phyloP scores from a whole-genome alignment of 2,888 invertebrate species.

The Pemphredon lugubris region DNA sequence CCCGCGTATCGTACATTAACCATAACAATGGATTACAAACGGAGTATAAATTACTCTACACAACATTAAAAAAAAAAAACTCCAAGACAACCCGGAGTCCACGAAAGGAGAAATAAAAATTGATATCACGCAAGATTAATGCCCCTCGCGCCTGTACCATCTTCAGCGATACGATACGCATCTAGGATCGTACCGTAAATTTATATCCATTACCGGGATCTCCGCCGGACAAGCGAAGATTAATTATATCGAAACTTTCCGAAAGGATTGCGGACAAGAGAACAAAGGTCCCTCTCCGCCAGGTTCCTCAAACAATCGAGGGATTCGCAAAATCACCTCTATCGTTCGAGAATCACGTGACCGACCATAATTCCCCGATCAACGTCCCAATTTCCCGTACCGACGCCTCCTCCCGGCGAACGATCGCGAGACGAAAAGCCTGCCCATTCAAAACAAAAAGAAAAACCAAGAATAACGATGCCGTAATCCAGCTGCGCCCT shows the following conservation, averaged over 20 bases:
- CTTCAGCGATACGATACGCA: slow-evolving; percentile 33
- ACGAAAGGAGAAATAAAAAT: too few species aligned
- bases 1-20: too few species aligned
- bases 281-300: slow-evolving; percentile 26
- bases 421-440: neutral
- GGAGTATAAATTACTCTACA: too few species aligned
- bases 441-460: neutral
- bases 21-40: too few species aligned
- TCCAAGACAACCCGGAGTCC: too few species aligned
- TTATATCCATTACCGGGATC: slow-evolving; percentile 21
- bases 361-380: too few species aligned
- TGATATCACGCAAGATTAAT: slow-evolving; percentile 51
- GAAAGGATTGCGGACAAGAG: slow-evolving; percentile 27
- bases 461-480: slow-evolving; percentile 6
- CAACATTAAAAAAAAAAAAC: too few species aligned
- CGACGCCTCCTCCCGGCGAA: neutral
- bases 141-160: slow-evolving; percentile 35
- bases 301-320: neutral
- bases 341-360: too few species aligned
- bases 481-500: slow-evolving; percentile 46
- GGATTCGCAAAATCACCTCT: neutral
- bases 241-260: slow-evolving; percentile 50
- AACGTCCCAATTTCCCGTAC: neutral
- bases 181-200: slow-evolving; percentile 30
- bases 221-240: slow-evolving; percentile 42